A percentile compares a stretch with the other conserved stretches of the same genome.
These are phyloP conservation scores for Platycercus adscitus DNA, from an alignment of 2,113 vertebrate genomes.

Conservation along the genomic window DNA sequence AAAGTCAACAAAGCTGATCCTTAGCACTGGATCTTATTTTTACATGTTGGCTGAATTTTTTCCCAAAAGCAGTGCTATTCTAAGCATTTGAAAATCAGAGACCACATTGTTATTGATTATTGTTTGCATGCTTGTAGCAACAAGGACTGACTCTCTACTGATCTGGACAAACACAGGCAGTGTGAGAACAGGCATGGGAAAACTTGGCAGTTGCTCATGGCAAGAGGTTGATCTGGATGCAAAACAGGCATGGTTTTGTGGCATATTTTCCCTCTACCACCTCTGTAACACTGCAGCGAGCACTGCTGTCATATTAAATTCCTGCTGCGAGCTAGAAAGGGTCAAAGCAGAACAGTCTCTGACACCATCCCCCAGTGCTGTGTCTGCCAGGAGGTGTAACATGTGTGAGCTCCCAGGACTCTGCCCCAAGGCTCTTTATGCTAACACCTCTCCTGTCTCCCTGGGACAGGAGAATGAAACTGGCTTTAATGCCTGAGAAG, in stretches of 20 bases:
- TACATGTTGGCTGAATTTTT: neutral
- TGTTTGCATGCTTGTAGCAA: neutral
- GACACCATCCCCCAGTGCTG: neutral
- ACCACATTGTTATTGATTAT: neutral
- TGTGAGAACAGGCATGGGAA: neutral
- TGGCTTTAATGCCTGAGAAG: neutral
- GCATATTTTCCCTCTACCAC: neutral
- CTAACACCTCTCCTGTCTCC: neutral
- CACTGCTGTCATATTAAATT: neutral
- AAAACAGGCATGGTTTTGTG: neutral
- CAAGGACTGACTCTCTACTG: neutral
- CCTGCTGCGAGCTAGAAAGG: neutral
- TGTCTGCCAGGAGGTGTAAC: neutral
- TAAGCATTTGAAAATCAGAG: neutral
- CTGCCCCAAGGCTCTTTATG: neutral
- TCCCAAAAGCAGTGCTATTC: neutral
- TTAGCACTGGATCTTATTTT: neutral
- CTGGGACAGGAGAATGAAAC: neutral
- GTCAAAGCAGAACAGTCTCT: neutral
- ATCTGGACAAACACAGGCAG: neutral
- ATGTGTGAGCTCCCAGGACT: neutral
- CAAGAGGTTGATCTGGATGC: neutral
- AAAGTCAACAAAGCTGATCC: neutral
- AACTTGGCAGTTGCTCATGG: neutral
- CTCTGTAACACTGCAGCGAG: neutral